Percentiles rank a stretch among this genome's conserved stretches.
phyloP scores from a whole-genome alignment of 2,797 vertebrate genomes.

The Gobio occitaniae region DNA sequence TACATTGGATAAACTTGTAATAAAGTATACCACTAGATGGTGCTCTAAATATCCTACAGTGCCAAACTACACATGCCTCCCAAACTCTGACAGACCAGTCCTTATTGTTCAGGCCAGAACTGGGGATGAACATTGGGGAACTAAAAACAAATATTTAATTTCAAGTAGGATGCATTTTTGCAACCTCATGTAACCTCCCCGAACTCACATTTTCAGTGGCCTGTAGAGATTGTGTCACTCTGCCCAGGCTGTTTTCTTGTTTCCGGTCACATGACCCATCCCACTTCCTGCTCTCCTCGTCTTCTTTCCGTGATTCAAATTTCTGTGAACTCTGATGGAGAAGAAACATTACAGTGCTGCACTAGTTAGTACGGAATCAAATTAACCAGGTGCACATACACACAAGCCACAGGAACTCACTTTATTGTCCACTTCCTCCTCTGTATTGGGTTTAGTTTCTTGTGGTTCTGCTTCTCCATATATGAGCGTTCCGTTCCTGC shows the following conservation, averaged over 20 bases:
- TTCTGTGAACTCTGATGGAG: constrained; percentile 86
- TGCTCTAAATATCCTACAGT: background rate
- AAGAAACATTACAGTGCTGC: background rate
- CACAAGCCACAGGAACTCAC: constrained; percentile 68
- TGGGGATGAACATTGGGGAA: background rate
- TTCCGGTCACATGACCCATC: constrained; percentile 84
- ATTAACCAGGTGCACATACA: background rate
- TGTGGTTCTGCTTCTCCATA: constrained; percentile 86
- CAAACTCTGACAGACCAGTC: background rate
- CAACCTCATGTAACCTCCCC: background rate
- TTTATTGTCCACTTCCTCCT: constrained; percentile 89
- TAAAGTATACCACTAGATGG: constrained; percentile 51
- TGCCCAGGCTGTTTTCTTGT: constrained; percentile 73
- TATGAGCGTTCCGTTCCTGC: constrained; percentile 87
- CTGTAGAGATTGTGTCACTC: constrained; percentile 81
- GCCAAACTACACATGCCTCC: background rate
- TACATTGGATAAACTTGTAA: background rate
- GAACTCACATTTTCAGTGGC: constrained; percentile 83
- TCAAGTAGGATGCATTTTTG: background rate
- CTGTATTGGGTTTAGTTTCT: constrained; percentile 76
- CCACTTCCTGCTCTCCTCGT: constrained; percentile 87
- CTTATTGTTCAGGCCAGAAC: background rate
- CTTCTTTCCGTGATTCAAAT: constrained; percentile 82
- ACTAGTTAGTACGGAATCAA: background rate
- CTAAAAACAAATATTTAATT: background rate